Evolutionary conservation across 2,113 vertebrate species (phyloP), one percentile per base, ranked within the genome.

Genomic region (Oophaga pumilio): DNA sequence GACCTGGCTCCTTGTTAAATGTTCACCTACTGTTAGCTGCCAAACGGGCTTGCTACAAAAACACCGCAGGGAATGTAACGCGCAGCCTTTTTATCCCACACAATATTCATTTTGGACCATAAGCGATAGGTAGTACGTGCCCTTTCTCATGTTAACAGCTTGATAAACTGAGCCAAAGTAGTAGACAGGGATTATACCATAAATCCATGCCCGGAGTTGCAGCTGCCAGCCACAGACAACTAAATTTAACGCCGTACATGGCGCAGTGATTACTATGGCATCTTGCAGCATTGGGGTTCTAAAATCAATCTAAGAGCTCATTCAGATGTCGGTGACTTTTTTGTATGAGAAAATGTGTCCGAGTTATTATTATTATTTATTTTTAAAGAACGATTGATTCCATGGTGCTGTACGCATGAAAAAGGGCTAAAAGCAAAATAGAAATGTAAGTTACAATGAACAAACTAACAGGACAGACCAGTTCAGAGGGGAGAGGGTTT

Each of bases 21-120:
- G 60, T 59, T 76, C 57, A 49, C 84, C 84, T 85, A 26, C 73
- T 85, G 73, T n/a, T 56, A 62, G 52, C 49, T 28, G 50, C 33
- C 49, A 53, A 53, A 33, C 68, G 56, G 50, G 60, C 76, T 77
- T 6, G 1, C 4, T 68, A 28, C 28, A 78, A 86, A 76, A 24
- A 33, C 71, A 20, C 74, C 24, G 50, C 28, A 11, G 71, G 84
- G 59, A 62, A 43, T n/a, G n/a, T 7, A 17, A 12, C 13, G n/a
- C 14, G 24, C 74, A 12, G 57, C 43, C 3, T 59, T 71, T 57
- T 8, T 79, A 85, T 79, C 26, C 22, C 18, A 59, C 77, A 87
- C 64, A 71, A 14, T 68, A 15, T 60, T 69, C 52, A 28, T 62
- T 85, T 62, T 43, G 66, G 59, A 56, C 57, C 28, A 20, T 26